phyloP scores from a whole-genome alignment of 2,888 invertebrate species.

The Tholera decimalis region DNA sequence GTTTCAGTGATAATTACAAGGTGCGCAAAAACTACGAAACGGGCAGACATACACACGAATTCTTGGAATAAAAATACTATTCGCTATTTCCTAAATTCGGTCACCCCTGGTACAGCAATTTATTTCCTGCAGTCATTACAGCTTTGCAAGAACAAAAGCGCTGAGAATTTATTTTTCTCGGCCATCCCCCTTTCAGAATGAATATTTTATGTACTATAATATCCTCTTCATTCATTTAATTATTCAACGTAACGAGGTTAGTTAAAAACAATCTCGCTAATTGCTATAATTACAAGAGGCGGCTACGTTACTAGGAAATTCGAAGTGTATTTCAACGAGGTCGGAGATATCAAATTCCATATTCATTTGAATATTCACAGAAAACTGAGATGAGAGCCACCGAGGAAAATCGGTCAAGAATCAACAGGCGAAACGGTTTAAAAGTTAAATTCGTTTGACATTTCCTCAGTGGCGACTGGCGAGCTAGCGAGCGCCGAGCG shows the following conservation, averaged over 20 bases:
- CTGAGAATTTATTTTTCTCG: constrained; percentile 51
- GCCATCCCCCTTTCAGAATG: constrained; percentile 23
- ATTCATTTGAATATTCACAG: constrained; percentile 53
- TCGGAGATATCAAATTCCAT: constrained; percentile 45
- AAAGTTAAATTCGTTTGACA: constrained; percentile 60
- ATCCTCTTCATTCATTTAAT: constrained; percentile 49
- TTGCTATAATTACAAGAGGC: constrained; percentile 39
- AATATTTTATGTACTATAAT: constrained; percentile 49
- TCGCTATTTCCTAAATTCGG: constrained; percentile 34
- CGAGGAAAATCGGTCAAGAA: constrained; percentile 59
- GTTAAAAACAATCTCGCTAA: constrained; percentile 36
- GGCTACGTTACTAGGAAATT: constrained; percentile 25
- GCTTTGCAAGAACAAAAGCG: constrained; percentile 44
- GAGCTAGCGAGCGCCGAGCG: constrained; percentile 21
- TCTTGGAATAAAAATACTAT: constrained; percentile 6
- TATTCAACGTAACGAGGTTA: constrained; percentile 45
- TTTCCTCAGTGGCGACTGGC: constrained; percentile 49
- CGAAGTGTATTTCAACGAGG: constrained; percentile 19
- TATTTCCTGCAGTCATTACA: constrained; percentile 55
- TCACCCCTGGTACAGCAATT: constrained; percentile 24
- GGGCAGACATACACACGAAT: too few relatives aligned
- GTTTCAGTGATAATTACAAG: too few relatives aligned
- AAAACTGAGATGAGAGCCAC: constrained; percentile 39
- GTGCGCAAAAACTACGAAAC: too few relatives aligned
- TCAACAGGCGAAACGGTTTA: constrained; percentile 59